Conservation (phyloP, 2,113 vertebrate species). For the Pedetes capensis region DNA sequence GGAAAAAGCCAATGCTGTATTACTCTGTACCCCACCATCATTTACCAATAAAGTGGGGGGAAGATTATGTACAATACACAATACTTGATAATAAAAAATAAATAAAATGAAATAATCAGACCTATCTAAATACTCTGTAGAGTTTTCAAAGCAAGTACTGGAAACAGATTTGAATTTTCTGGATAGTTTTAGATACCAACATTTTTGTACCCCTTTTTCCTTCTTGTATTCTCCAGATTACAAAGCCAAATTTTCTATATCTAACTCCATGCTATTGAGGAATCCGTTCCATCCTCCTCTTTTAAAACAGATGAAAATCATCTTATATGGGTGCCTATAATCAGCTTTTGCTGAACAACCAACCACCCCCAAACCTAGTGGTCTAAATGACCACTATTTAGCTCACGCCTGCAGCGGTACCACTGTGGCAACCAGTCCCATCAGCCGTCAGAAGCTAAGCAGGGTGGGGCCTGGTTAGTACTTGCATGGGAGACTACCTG, state of each 20-base stretch:
- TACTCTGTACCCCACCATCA: too few species aligned
- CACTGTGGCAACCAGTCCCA: too few species aligned
- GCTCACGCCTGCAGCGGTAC: too few species aligned
- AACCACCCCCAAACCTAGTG: not conserved
- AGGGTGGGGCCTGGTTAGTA: too few species aligned
- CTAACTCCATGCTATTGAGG: not conserved
- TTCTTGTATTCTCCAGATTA: not conserved
- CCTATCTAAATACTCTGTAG: not conserved
- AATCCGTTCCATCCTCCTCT: not conserved
- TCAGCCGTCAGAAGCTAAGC: too few species aligned
- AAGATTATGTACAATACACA: too few species aligned
- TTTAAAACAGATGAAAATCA: not conserved
- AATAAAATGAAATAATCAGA: not conserved
- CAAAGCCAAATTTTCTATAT: not conserved
- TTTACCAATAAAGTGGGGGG: too few species aligned
- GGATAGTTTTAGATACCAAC: not conserved
- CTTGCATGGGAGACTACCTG: too few species aligned
- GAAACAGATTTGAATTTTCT: conserved; percentile 7
- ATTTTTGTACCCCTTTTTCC: not conserved
- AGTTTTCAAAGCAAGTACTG: conserved; percentile 20
- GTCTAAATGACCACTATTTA: not conserved
- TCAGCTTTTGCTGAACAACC: not conserved
- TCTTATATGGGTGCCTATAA: not conserved
- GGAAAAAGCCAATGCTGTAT: too few species aligned
- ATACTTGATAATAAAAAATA: too few species aligned